Evolutionary conservation across 1,140 invertebrate genomes (phyloP).

Genomic region (Sinella curviseta): DNA sequence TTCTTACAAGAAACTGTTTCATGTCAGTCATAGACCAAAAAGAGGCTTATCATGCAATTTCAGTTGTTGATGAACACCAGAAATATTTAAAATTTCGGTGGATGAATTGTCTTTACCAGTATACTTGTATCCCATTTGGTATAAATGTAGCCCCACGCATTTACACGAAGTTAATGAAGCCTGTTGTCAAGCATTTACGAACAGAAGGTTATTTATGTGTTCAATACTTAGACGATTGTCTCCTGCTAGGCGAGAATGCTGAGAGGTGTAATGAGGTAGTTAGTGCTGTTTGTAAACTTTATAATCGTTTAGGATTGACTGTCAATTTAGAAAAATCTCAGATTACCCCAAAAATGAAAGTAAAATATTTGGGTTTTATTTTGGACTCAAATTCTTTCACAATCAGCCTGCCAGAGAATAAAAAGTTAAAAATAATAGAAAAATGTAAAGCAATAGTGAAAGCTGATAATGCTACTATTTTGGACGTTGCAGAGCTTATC

Average conservation of each 20-base stretch:
- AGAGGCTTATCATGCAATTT: conserved; percentile 40
- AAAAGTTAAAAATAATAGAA: background rate
- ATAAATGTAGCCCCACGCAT: conserved; percentile 29
- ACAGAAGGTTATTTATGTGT: conserved; percentile 1
- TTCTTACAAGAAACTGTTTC: conserved; percentile 27
- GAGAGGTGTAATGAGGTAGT: background rate
- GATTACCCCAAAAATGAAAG: background rate
- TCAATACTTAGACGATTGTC: conserved; percentile 43
- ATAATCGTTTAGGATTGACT: background rate
- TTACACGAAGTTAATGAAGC: conserved; percentile 39
- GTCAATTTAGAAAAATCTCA: conserved; percentile 9
- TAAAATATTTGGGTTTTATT: conserved; percentile 13
- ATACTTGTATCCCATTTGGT: conserved; percentile 8
- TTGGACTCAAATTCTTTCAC: background rate
- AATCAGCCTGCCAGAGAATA: background rate
- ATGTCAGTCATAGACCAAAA: conserved; percentile 33
- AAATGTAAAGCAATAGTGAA: background rate
- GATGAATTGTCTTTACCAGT: conserved; percentile 30
- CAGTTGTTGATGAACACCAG: background rate
- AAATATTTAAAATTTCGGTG: conserved; percentile 39
- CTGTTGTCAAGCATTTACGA: conserved; percentile 19
- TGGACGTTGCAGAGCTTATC: background rate
- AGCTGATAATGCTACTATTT: background rate
- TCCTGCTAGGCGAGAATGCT: conserved; percentile 21
- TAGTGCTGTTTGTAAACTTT: background rate